These are phyloP conservation scores for Lagria hirta DNA, from an alignment of 2,888 invertebrate genomes.

Conservation along the genomic window DNA sequence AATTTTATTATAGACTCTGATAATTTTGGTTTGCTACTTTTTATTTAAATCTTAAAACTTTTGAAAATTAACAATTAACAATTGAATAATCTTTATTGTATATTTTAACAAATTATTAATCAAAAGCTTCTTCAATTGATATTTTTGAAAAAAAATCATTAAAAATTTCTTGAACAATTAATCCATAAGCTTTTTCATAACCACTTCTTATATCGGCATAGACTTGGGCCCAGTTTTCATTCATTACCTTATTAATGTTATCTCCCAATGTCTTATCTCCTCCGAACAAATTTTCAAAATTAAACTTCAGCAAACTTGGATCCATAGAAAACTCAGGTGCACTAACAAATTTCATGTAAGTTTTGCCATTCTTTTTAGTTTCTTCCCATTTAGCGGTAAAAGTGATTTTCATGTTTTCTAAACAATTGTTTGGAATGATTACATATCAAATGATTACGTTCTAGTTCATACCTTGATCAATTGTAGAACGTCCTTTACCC, in stretches of 20 bases:
- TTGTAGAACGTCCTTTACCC: constrained; percentile 2
- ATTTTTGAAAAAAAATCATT: constrained; percentile 4
- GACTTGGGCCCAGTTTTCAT: constrained; percentile 36
- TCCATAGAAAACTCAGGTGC: constrained; percentile 55
- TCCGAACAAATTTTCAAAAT: constrained; percentile 65
- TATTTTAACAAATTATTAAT: too few relatives aligned
- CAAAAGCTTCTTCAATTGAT: constrained; percentile 9
- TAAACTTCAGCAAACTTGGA: constrained; percentile 59
- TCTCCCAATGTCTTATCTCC: constrained; percentile 30
- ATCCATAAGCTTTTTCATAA: constrained; percentile 59
- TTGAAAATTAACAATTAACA: too few relatives aligned
- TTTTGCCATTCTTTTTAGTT: background rate
- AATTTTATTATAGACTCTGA: too few relatives aligned
- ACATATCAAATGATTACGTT: background rate
- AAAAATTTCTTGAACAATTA: background rate
- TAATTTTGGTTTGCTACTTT: too few relatives aligned
- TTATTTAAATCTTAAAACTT: too few relatives aligned
- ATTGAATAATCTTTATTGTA: too few relatives aligned
- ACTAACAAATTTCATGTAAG: background rate
- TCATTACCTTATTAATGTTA: constrained; percentile 34
- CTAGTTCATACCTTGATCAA: background rate
- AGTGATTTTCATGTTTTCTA: background rate
- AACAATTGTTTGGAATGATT: background rate
- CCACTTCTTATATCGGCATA: constrained; percentile 57
- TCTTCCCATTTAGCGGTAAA: background rate